Conservation (phyloP, 1,140 invertebrate genomes). For the Nebria ingens region DNA sequence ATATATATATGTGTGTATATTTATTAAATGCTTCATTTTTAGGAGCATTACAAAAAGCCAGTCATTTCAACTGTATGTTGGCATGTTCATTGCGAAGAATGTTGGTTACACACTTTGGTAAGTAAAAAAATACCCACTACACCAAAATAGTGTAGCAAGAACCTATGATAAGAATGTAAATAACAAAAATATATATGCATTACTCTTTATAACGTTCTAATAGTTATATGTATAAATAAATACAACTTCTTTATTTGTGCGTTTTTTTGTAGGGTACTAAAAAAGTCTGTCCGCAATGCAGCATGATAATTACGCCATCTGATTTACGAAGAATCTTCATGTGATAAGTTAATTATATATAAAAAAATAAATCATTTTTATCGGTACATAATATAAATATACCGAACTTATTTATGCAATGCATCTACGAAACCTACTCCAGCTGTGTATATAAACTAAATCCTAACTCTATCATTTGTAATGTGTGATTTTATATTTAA, state of each 20-base stretch:
- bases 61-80: conserved; percentile 70
- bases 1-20: no score
- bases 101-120: conserved; percentile 64
- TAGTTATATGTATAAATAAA: conserved; percentile 10
- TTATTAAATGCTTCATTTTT: conserved; percentile 20
- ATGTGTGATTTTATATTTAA: neutral
- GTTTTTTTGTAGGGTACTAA: conserved; percentile 48
- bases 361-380: neutral
- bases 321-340: conserved; percentile 67
- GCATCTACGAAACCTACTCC: neutral
- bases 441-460: neutral
- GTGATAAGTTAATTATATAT: conserved; percentile 35
- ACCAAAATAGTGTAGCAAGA: neutral
- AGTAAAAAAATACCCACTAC: conserved; percentile 7
- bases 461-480: neutral
- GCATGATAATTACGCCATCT: conserved; percentile 66
- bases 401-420: neutral
- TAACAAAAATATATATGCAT: conserved; percentile 1
- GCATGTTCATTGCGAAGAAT: conserved; percentile 76
- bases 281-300: conserved; percentile 73
- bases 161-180: neutral
- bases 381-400: neutral
- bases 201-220: no score
- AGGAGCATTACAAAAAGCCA: conserved; percentile 54
- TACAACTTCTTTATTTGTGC: conserved; percentile 7